Percentiles rank a stretch among this genome's conserved stretches.
phyloP scores from a whole-genome alignment of 2,797 vertebrate genomes.

The Enteromius anoplus region DNA sequence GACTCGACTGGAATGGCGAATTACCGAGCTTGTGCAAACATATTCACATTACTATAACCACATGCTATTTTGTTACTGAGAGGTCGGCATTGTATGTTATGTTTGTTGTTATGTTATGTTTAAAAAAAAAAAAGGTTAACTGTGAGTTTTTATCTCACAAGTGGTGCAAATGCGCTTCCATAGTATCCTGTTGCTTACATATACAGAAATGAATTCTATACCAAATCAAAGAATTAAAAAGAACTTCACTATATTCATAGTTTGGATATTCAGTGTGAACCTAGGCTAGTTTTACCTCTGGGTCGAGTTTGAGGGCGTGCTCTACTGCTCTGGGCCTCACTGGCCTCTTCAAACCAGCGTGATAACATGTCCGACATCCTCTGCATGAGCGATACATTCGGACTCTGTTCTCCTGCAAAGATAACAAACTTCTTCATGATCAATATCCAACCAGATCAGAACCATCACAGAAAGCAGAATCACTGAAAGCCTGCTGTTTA shows the following conservation, averaged over 20 bases:
- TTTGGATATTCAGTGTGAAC: neutral
- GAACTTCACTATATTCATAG: neutral
- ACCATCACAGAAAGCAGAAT: constrained; percentile 2
- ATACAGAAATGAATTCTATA: neutral
- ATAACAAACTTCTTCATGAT: constrained; percentile 12
- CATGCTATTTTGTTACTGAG: neutral
- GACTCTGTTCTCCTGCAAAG: constrained; percentile 89
- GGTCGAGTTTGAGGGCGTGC: constrained; percentile 85
- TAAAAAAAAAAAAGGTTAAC: neutral
- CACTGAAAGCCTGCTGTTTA: neutral
- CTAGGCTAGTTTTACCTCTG: constrained; percentile 77
- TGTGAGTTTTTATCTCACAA: neutral
- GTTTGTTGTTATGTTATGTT: neutral
- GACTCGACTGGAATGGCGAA: neutral
- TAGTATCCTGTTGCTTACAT: neutral
- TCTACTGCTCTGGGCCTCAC: constrained; percentile 91
- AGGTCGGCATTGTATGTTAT: neutral
- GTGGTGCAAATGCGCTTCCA: neutral
- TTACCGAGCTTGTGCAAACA: neutral
- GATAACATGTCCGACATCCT: constrained; percentile 99
- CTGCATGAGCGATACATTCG: constrained; percentile 98
- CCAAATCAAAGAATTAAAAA: neutral
- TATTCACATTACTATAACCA: neutral
- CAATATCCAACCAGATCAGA: constrained; percentile 7
- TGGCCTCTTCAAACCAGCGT: constrained; percentile 98